Conservation (phyloP, 2,113 vertebrate genomes). For the Lutjanus erythropterus region DNA sequence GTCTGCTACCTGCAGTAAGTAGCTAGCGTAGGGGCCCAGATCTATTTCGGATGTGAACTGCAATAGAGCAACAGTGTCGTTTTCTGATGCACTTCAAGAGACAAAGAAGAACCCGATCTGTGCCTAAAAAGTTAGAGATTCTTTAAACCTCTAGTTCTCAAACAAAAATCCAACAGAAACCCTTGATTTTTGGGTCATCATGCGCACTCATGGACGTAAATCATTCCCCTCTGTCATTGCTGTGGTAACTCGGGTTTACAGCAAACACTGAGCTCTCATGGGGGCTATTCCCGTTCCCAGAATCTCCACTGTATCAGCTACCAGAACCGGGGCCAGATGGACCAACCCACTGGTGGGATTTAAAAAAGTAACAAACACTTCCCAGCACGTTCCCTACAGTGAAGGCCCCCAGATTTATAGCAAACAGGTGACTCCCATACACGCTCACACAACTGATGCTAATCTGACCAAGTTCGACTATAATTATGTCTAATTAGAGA, state of each 20-base stretch:
- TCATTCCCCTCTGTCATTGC: conserved; percentile 23
- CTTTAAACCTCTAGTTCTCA: neutral
- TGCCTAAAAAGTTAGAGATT: conserved; percentile 1
- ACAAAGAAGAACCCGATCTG: conserved; percentile 9
- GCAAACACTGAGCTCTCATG: conserved; percentile 39
- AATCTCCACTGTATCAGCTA: conserved; percentile 27
- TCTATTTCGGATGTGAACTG: conserved; percentile 10
- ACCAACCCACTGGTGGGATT: conserved; percentile 50
- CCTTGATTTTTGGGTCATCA: neutral
- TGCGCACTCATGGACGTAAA: conserved; percentile 5
- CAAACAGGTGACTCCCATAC: conserved; percentile 76
- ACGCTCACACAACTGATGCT: conserved; percentile 58
- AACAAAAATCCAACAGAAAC: conserved; percentile 18
- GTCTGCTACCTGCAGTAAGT: conserved; percentile 39
- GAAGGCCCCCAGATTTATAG: conserved; percentile 67
- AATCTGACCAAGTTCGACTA: conserved; percentile 67
- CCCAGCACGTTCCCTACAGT: conserved; percentile 53
- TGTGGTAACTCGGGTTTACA: conserved; percentile 36
- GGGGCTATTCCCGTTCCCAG: conserved; percentile 30
- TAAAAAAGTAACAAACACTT: conserved; percentile 54
- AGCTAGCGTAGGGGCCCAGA: conserved; percentile 6
- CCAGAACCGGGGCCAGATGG: conserved; percentile 53
- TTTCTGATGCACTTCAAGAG: neutral
- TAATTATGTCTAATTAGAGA: conserved; percentile 78
- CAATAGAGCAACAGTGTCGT: neutral